Base-by-base conservation (phyloP, 2,113 vertebrate species). In the Psammodynastes pulverulentus region DNA sequence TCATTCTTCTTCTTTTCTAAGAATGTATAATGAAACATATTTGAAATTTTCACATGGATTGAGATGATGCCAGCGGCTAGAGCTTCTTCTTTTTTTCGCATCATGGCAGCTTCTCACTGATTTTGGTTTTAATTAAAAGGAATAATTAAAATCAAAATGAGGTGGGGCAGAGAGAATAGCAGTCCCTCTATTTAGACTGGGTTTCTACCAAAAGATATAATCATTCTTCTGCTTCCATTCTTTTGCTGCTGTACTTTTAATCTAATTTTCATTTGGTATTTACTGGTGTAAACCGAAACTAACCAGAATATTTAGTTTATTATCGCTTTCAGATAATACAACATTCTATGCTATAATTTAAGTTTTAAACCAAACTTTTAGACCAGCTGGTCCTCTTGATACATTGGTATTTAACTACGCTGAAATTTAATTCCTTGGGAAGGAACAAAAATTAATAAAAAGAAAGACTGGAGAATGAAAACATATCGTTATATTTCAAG, bases 41-140 rank as follows among this genome's bases (percentile, higher is more conserved):
- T 79, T 79, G 72, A 79, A 79, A 43, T 21, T 79, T 79, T 21
- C 72, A 43, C 34, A 79, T 23, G 34, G 17, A 79, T 79, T 0
- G 7, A 21, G 34, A 21, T 43, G 72, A 79, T 21, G 17, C 17
- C 72, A 43, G 19, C 7, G 17, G 34, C 72, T 43, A 79, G 17
- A 79, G 3, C 34, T n/a, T 4, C 9, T 19, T 3, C 9, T 0
- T 1, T 24, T 24, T 2, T 5, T 5, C 2, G 5, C 34, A 21
- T 17, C 7, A 21, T 21, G 34, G 72, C 34, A 79, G 72, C 7
- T 39, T 79, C 72, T 43, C 72, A 43, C 34, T 79, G 72, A 79
- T 79, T 43, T 79, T 79, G 3, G 72, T 43, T 21, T 43, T 43
- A 79, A 21, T 79, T 79, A 79, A 79, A 79, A 79, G 34, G 72